phyloP scores from a whole-genome alignment of 2,888 invertebrate species.

The Dioctria linearis region DNA sequence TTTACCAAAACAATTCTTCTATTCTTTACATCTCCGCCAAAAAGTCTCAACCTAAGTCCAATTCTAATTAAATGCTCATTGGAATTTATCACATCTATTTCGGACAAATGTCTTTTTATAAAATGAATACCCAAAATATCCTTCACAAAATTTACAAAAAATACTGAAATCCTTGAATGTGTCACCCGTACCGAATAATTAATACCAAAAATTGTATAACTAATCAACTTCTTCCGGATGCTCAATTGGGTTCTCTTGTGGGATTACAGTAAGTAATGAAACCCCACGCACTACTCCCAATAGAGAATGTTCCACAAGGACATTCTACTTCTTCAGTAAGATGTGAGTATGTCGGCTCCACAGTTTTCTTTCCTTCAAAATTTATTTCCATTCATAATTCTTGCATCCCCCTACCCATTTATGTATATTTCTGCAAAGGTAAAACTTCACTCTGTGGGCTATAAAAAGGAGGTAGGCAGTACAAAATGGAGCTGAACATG shows the following conservation, averaged over 20 bases:
- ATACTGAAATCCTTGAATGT: too few species aligned
- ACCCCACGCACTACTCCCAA: constrained; percentile 24
- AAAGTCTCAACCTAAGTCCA: too few species aligned
- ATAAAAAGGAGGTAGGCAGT: constrained; percentile 32
- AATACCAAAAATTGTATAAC: background rate
- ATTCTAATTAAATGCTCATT: too few species aligned
- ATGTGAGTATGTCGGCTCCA: constrained; percentile 10
- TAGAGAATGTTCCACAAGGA: constrained; percentile 30
- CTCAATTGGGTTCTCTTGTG: background rate
- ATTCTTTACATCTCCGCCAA: too few species aligned
- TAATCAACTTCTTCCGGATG: background rate
- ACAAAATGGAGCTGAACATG: constrained; percentile 50
- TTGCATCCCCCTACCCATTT: constrained; percentile 6
- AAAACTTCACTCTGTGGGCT: background rate
- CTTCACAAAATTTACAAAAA: too few species aligned
- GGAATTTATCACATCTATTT: too few species aligned
- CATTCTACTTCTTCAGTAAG: background rate
- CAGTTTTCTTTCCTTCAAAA: constrained; percentile 26
- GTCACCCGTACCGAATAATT: too few species aligned
- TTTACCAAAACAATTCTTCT: too few species aligned
- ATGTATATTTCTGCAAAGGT: background rate
- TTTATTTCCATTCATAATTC: constrained; percentile 51
- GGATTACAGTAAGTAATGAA: background rate
- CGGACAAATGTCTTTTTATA: too few species aligned
- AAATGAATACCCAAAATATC: too few species aligned